These are phyloP conservation scores for Onychomys torridus DNA, from an alignment of 2,797 vertebrate genomes.

Conservation along the genomic window DNA sequence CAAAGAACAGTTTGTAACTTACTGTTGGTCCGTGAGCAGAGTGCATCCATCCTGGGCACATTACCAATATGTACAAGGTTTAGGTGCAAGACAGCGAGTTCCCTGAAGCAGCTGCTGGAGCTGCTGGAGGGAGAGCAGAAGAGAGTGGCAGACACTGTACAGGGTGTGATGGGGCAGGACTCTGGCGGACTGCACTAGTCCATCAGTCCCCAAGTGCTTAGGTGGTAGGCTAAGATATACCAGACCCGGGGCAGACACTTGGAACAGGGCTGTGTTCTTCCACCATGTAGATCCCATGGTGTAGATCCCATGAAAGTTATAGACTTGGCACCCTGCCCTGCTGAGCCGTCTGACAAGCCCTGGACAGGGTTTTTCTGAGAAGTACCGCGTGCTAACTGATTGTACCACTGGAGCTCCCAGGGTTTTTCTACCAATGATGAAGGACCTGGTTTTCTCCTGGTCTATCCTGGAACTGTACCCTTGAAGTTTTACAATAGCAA, in stretches of 20 bases:
- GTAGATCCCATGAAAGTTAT: too few relatives aligned
- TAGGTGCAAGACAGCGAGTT: not conserved
- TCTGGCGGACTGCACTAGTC: not conserved
- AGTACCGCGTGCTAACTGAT: too few relatives aligned
- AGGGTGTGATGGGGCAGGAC: too few relatives aligned
- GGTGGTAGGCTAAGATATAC: not conserved
- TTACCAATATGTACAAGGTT: not conserved
- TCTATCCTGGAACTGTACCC: not conserved
- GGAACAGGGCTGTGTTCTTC: not conserved
- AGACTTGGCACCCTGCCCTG: not conserved
- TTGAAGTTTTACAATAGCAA: not conserved
- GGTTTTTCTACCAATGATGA: not conserved
- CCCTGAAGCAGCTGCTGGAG: not conserved
- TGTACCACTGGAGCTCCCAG: too few relatives aligned
- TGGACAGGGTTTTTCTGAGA: too few relatives aligned
- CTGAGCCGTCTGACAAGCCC: not conserved
- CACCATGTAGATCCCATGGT: not conserved
- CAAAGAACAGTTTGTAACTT: not conserved
- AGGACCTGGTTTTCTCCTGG: not conserved
- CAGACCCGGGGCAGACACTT: not conserved
- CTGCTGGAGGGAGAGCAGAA: not conserved
- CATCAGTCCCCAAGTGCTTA: not conserved
- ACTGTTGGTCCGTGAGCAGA: not conserved
- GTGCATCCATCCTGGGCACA: not conserved
- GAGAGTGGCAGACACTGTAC: not conserved